phyloP scores from a whole-genome alignment of 2,888 invertebrate genomes.

The Tenthredo mesomela region DNA sequence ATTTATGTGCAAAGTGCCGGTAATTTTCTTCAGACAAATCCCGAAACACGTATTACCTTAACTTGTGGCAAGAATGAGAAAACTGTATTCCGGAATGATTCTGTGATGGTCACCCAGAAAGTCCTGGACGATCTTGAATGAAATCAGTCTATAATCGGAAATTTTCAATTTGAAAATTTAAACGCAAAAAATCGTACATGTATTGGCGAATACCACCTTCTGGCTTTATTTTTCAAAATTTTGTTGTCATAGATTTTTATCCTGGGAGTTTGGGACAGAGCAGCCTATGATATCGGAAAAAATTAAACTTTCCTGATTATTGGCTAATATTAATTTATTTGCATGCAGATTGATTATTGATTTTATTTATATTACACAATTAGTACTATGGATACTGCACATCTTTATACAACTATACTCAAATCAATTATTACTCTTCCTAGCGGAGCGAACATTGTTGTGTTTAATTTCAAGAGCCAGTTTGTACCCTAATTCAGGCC shows the following conservation, averaged over 20 bases:
- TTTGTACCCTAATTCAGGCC: constrained; percentile 93
- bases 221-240: neutral
- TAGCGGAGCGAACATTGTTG: constrained; percentile 69
- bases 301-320: neutral
- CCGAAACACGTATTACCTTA: no score
- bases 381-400: constrained; percentile 18
- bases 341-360: neutral
- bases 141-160: no score
- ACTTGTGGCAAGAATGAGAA: no score
- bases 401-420: constrained; percentile 10
- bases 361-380: constrained; percentile 17
- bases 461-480: constrained; percentile 90
- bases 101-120: no score
- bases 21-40: no score
- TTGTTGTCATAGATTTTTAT: neutral
- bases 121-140: no score
- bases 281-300: neutral
- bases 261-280: neutral
- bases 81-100: no score
- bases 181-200: no score
- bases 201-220: no score
- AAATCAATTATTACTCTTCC: constrained; percentile 20
- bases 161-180: no score
- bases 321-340: constrained; percentile 23
- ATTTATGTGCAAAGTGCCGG: no score